Conservation (phyloP, 2,113 vertebrate genomes). For the Holacanthus passer region DNA sequence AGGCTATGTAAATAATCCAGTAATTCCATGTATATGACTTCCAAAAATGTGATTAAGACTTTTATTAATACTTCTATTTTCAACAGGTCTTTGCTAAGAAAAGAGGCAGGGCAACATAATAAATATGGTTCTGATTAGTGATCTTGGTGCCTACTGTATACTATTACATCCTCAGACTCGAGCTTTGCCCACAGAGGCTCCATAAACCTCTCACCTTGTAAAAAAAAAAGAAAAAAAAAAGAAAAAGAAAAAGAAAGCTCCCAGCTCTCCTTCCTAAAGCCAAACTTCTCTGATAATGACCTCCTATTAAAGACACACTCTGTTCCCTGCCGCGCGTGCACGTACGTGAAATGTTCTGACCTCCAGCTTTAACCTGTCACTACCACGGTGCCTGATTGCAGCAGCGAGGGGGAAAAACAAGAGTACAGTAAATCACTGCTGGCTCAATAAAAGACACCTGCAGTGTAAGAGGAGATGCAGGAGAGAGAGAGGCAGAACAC, state of each 20-base stretch:
- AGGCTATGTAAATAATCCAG: background rate
- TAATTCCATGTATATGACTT: conserved; percentile 13
- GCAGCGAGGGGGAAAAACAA: conserved; percentile 62
- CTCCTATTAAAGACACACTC: conserved; percentile 76
- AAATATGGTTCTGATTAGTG: conserved; percentile 65
- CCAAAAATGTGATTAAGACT: background rate
- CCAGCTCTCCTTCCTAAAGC: conserved; percentile 54
- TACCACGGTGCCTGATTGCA: conserved; percentile 75
- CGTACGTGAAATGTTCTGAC: conserved; percentile 75
- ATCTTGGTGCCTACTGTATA: conserved; percentile 61
- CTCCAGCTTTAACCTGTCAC: conserved; percentile 84
- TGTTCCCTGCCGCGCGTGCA: conserved; percentile 48
- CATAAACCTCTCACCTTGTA: conserved; percentile 69
- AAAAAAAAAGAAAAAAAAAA: conserved; percentile 45
- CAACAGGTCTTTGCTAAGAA: conserved; percentile 15
- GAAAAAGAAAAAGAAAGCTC: conserved; percentile 51
- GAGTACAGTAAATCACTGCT: conserved; percentile 80
- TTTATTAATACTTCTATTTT: conserved; percentile 15
- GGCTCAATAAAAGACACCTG: conserved; percentile 86
- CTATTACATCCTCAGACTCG: conserved; percentile 60
- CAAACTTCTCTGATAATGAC: conserved; percentile 70
- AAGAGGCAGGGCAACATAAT: background rate
- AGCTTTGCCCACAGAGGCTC: conserved; percentile 50
- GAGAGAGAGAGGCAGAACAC: conserved; percentile 73
- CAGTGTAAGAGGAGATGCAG: conserved; percentile 77